These are phyloP conservation scores for Lottia scabra DNA, from an alignment of 2,888 invertebrate genomes.

Conservation along the genomic window DNA sequence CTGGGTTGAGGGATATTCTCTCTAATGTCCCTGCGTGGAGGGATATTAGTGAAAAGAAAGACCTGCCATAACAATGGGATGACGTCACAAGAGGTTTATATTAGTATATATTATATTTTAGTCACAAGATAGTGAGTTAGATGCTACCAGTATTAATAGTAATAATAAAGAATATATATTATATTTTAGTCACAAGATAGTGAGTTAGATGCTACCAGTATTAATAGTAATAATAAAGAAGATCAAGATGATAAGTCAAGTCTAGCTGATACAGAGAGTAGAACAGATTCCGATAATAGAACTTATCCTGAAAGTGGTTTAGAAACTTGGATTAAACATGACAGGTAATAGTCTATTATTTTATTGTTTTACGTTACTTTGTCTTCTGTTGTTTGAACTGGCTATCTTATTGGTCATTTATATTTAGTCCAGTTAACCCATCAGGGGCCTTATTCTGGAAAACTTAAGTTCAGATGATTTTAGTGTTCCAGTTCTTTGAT, in stretches of 20 bases:
- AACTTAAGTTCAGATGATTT: no score
- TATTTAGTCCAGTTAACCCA: no score
- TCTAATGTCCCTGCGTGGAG: no score
- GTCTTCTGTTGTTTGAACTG: no score
- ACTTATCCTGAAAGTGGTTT: conserved; percentile 45
- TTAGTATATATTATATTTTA: conserved; percentile 24
- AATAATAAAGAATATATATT: background rate
- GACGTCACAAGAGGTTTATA: no score
- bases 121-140: conserved; percentile 36
- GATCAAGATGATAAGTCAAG: conserved; percentile 14
- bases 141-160: background rate
- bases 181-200: conserved; percentile 39
- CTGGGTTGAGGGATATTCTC: no score
- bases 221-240: conserved; percentile 8
- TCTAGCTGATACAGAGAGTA: conserved; percentile 27
- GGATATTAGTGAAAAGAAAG: no score
- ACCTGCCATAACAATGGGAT: no score
- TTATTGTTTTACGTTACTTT: background rate
- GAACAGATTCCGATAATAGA: conserved; percentile 23
- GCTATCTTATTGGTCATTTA: no score
- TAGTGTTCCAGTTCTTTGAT: no score
- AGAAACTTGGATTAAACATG: conserved; percentile 65
- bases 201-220: conserved; percentile 11
- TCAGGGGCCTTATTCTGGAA: no score
- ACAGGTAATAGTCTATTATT: conserved; percentile 48